Evolutionary conservation across 2,113 vertebrate species (phyloP).

Genomic region (Rhinoderma darwinii): DNA sequence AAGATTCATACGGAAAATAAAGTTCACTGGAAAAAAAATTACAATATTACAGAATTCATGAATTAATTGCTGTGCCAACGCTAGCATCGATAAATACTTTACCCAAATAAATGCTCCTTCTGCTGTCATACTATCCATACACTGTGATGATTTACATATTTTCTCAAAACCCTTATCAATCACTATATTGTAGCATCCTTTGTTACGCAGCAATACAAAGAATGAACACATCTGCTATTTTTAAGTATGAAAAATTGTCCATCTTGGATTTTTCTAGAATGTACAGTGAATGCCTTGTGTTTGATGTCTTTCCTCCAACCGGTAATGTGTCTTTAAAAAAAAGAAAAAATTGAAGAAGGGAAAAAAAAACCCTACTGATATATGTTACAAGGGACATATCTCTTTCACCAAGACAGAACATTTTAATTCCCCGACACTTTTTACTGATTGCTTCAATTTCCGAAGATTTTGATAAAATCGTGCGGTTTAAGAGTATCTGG

Average conservation of each 20-base stretch:
- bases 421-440: constrained; percentile 92
- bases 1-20: neutral
- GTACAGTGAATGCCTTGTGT: constrained; percentile 68
- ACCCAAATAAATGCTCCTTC: constrained; percentile 46
- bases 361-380: constrained; percentile 74
- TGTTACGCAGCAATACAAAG: constrained; percentile 44
- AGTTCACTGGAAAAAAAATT: neutral
- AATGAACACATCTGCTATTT: constrained; percentile 62
- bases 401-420: constrained; percentile 85
- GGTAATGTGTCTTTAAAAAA: constrained; percentile 81
- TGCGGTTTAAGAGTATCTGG: constrained; percentile 80
- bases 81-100: constrained; percentile 45
- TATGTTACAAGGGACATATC: constrained; percentile 87
- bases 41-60: constrained; percentile 11
- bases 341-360: constrained; percentile 22
- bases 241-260: constrained; percentile 75
- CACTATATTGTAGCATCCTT: constrained; percentile 50
- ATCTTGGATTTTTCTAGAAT: constrained; percentile 72
- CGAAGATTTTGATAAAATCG: constrained; percentile 93
- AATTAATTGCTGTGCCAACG: constrained; percentile 51
- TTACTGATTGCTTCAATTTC: constrained; percentile 97
- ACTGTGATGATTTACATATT: constrained; percentile 60
- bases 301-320: constrained; percentile 78
- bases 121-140: constrained; percentile 45
- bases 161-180: constrained; percentile 55